Percentiles rank a stretch among this genome's conserved stretches.
phyloP scores from a whole-genome alignment of 2,888 invertebrate species.

The Trissolcus japonicus region DNA sequence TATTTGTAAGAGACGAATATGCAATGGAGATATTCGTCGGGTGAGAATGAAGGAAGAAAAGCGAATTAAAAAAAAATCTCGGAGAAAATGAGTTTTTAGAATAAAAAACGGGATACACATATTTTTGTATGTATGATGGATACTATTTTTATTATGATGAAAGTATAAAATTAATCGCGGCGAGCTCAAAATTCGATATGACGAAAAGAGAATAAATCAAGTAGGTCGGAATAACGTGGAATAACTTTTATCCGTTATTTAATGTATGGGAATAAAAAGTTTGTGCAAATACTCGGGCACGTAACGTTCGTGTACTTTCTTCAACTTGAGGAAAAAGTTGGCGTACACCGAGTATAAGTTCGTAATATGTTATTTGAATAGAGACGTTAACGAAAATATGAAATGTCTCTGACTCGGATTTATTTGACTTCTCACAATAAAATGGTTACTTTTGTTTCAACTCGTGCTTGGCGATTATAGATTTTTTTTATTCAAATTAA shows the following conservation, averaged over 20 bases:
- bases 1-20: slow-evolving; percentile 4
- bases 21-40: background rate
- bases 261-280: slow-evolving; percentile 15
- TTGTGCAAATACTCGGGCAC: background rate
- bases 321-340: slow-evolving; percentile 12
- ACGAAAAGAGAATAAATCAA: no score
- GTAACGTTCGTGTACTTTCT: no score
- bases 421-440: slow-evolving; percentile 20
- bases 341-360: slow-evolving; percentile 18
- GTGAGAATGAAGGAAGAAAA: no score
- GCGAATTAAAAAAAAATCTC: background rate
- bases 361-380: slow-evolving; percentile 29
- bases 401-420: slow-evolving; percentile 12
- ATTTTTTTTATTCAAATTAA: no score
- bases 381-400: slow-evolving; percentile 26
- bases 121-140: no score
- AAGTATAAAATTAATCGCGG: background rate
- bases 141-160: no score
- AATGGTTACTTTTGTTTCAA: background rate
- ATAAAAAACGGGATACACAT: no score
- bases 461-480: no score
- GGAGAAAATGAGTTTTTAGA: no score
- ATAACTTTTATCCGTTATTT: slow-evolving; percentile 15
- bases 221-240: no score
- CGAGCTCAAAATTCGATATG: background rate